These are phyloP conservation scores for Petrophora chlorosata DNA, from an alignment of 2,888 invertebrate genomes.

Conservation along the genomic window DNA sequence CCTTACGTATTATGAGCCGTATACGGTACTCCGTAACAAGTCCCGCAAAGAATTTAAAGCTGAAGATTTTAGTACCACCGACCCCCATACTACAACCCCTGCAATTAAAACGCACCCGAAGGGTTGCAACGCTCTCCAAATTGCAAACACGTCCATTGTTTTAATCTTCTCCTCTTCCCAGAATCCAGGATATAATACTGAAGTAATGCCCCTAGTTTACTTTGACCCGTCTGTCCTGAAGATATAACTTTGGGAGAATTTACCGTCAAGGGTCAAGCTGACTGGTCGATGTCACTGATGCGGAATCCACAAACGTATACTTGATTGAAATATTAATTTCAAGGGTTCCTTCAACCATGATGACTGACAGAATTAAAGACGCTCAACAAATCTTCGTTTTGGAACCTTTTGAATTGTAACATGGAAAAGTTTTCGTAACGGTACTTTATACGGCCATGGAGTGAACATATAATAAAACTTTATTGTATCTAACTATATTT, in stretches of 20 bases:
- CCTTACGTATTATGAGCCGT: constrained; percentile 60
- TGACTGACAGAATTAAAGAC: constrained; percentile 31
- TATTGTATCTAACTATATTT: no score
- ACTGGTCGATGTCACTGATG: constrained; percentile 48
- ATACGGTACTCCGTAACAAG: constrained; percentile 48
- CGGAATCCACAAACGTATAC: constrained; percentile 57
- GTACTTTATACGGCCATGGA: no score
- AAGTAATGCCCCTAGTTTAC: constrained; percentile 54
- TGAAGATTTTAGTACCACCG: constrained; percentile 57
- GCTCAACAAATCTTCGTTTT: constrained; percentile 17
- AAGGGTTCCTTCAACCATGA: constrained; percentile 40
- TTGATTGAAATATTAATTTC: constrained; percentile 76
- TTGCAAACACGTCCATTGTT: constrained; percentile 82
- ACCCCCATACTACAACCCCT: constrained; percentile 59
- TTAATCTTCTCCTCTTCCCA: constrained; percentile 70
- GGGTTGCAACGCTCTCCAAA: constrained; percentile 77
- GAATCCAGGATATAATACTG: constrained; percentile 67
- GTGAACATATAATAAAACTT: no score
- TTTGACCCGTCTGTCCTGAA: constrained; percentile 43
- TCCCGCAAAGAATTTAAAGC: constrained; percentile 57
- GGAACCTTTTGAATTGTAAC: not conserved
- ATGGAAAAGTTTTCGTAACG: no score
- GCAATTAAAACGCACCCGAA: constrained; percentile 81
- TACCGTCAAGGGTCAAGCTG: constrained; percentile 38
- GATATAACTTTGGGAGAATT: constrained; percentile 27